Base-by-base conservation (phyloP, 64 coral and sea anemone species). In the Cladopsammia gracilis region DNA sequence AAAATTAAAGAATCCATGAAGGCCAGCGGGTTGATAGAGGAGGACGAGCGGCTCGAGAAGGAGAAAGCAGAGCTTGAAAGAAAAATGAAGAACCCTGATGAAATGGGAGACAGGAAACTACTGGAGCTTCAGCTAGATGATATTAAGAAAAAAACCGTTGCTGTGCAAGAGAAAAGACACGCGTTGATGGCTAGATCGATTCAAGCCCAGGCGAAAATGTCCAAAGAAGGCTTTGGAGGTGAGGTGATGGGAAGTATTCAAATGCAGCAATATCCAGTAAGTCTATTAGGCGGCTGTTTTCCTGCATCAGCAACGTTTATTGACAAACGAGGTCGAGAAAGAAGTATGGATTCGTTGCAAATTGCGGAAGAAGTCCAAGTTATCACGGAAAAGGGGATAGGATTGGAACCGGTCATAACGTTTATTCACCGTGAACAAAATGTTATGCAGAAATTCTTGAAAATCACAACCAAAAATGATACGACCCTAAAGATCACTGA, bases 401-500 rank as follows among this genome's bases (percentile, higher is more conserved):
- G 34, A 6, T 46, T n/a, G 1, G 58, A 82, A 47, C 58, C 78
- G 1, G 58, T 82, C 3, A 64, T 82, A 0, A 82, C 78, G 6
- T 64, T 20, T 5, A 82, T 82, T 20, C 78, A 82, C 78, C 58
- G 58, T 19, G 56, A 82, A 1, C 78, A 56, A 62, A 43, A 48
- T 6, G 16, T 64, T 1, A 10, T 82, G 25, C 58, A 82, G 45
- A 4, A 64, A 19, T 82, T 64, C 34, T 15, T 82, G 0, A 62
- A 64, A 48, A 82, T 82, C 59, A 64, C 59, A 7, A 82, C 78
- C 26, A 46, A 19, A 25, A 64, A 82, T 7, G 3, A 46, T 0
- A 82, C 62, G 16, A 64, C 20, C 58, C 59, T 82, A 13, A 62
- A 48, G 78, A 82, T 82, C 25, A 82, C 78, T 64, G 78, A 62